Evolutionary conservation across 64 coral and sea anemone genomes (phyloP), one percentile per base, ranked within the genome.

Genomic region (Stylophora pistillata): DNA sequence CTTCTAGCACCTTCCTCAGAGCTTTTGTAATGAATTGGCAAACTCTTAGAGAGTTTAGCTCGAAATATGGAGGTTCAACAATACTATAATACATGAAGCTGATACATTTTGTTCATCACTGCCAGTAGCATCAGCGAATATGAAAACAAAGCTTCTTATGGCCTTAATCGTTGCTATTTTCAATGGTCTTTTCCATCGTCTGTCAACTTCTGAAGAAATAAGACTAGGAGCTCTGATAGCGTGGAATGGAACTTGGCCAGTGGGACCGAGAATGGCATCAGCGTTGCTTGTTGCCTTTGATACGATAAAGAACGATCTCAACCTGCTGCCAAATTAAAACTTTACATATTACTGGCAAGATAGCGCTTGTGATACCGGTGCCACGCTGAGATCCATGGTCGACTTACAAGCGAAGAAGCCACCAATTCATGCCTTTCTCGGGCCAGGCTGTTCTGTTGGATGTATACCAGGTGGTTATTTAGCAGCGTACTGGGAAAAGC

Each of bases 401-500:
- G 94, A 96, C 55, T 73, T 96, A 2, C 56, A 75, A 75, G 23
- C 69, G 10, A 58, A 68, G 17, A 72, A 86, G 29, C 86, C 90
- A 20, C 28, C 74, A 30, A 86, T 95, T 14, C 90, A 95, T 56
- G 94, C 82, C 1, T 92, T 72, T 28, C 74, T 96, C 17, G 94
- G 94, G 0, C 86, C 86, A 10, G 90, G 78, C 7, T 96, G 94
- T 80, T 92, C 90, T 20, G 56, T 96, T 4, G 90, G 86, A 6
- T 96, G 94, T 89, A 57, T 86, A 0, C 86, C 94, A 1, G 90
- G 90, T 5, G 94, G 78, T 11, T 74, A 68, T 69, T 74, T 96
- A 17, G 90, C 86, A 9, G 86, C 90, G 1, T 78, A 92, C 53
- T 96, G 94, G 94, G 88, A 96, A 72, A 85, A 79, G 10, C 94